A percentile compares a stretch with the other conserved stretches of the same genome.
phyloP scores from a whole-genome alignment of 2,797 vertebrate species.

The Oryzias dopingdopingensis region DNA sequence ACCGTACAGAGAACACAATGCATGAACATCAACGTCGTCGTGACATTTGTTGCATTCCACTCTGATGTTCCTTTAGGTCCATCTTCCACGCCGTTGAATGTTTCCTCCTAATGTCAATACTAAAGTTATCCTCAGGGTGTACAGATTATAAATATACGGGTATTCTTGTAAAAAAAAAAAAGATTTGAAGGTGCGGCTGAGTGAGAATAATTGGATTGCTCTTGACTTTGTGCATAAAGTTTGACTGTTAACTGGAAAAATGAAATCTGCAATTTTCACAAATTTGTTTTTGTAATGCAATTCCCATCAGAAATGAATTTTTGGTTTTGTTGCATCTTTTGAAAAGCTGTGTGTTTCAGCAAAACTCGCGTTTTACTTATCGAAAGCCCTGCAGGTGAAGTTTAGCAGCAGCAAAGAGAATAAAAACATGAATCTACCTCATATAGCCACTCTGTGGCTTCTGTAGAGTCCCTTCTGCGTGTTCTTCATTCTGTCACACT shows the following conservation, averaged over 20 bases:
- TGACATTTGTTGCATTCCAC: conserved; percentile 26
- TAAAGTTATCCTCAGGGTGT: conserved; percentile 79
- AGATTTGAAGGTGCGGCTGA: conserved; percentile 58
- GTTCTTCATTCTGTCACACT: conserved; percentile 14
- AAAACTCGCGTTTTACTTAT: conserved; percentile 6
- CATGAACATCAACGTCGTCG: conserved; percentile 4
- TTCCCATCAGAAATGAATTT: conserved; percentile 18
- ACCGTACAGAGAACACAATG: conserved; percentile 29
- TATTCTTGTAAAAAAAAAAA: conserved; percentile 64
- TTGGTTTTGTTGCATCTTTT: background rate
- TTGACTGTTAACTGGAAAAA: too few relatives aligned
- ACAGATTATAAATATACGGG: conserved; percentile 80
- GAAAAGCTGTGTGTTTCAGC: conserved; percentile 7
- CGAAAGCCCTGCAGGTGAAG: conserved; percentile 16
- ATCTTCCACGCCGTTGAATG: conserved; percentile 21
- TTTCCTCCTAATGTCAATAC: conserved; percentile 54
- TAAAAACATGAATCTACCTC: conserved; percentile 75
- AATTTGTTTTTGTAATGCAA: background rate
- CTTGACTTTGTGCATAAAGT: too few relatives aligned
- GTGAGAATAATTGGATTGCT: conserved; percentile 32
- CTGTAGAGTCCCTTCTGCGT: conserved; percentile 28
- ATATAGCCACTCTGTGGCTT: conserved; percentile 48
- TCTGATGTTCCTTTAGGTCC: conserved; percentile 11
- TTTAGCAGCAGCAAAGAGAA: conserved; percentile 29
- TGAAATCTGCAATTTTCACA: too few relatives aligned